Conservation (phyloP, 2,113 vertebrate species). For the Uria lomvia region DNA sequence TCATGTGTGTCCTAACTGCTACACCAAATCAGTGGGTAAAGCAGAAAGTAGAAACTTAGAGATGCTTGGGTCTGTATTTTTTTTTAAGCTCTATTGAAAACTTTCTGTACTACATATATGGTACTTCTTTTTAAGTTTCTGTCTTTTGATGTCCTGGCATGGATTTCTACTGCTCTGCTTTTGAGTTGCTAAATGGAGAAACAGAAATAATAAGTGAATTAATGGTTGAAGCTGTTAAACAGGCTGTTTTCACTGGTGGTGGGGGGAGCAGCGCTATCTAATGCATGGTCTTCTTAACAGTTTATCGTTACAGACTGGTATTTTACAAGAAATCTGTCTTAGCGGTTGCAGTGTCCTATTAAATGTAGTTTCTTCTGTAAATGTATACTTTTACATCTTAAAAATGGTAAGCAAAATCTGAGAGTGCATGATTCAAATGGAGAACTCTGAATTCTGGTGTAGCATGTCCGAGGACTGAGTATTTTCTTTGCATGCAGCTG, state of each 20-base stretch:
- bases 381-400: not conserved
- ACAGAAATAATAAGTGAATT: not conserved
- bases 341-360: not conserved
- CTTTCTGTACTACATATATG: not conserved
- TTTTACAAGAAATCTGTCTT: not conserved
- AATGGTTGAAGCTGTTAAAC: not conserved
- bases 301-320: not conserved
- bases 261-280: not conserved
- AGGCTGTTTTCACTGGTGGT: not conserved
- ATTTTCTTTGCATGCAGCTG: not conserved
- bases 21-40: accelerated
- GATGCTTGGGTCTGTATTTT: not conserved
- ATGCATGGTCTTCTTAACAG: not conserved
- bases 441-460: not conserved
- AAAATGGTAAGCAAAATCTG: not conserved
- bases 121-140: not conserved
- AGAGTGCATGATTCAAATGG: not conserved
- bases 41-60: not conserved
- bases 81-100: not conserved
- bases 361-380: not conserved
- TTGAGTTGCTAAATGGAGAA: not conserved
- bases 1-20: not conserved
- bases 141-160: not conserved
- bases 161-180: not conserved
- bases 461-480: not conserved